Conservation (phyloP, 1,140 invertebrate genomes). For the Camponotus pennsylvanicus region DNA sequence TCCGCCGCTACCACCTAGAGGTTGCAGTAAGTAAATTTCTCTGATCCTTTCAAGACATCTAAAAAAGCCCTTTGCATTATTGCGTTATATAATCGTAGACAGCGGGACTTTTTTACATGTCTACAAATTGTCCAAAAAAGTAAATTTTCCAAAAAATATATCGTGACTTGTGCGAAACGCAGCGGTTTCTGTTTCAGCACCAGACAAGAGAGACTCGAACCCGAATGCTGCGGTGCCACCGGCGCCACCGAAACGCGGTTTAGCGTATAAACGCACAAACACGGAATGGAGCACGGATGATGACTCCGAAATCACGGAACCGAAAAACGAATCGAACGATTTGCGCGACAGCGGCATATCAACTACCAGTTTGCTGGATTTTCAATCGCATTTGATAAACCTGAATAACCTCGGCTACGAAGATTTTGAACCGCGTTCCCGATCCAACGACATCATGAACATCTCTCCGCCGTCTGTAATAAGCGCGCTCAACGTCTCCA, state of each 20-base stretch:
- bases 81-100: not conserved
- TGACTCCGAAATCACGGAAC: constrained; percentile 75
- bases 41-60: not conserved
- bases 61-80: too few species aligned
- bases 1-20: constrained; percentile 88
- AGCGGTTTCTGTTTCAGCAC: constrained; percentile 82
- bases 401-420: constrained; percentile 87
- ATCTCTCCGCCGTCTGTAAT: constrained; percentile 85
- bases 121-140: not conserved
- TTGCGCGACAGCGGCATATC: constrained; percentile 87
- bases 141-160: not conserved
- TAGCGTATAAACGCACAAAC: constrained; percentile 85
- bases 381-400: constrained; percentile 86
- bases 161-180: not conserved
- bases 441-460: constrained; percentile 85
- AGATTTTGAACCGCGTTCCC: constrained; percentile 86
- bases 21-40: constrained; percentile 85
- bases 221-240: constrained; percentile 85
- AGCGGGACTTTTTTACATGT: not conserved
- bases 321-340: constrained; percentile 83
- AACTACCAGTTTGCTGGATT: constrained; percentile 85
- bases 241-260: constrained; percentile 87
- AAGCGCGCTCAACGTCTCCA: constrained; percentile 81
- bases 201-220: constrained; percentile 87
- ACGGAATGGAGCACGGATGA: constrained; percentile 83